Base-by-base conservation (phyloP, 2,888 invertebrate species). In the Hipparchia sbordonii region DNA sequence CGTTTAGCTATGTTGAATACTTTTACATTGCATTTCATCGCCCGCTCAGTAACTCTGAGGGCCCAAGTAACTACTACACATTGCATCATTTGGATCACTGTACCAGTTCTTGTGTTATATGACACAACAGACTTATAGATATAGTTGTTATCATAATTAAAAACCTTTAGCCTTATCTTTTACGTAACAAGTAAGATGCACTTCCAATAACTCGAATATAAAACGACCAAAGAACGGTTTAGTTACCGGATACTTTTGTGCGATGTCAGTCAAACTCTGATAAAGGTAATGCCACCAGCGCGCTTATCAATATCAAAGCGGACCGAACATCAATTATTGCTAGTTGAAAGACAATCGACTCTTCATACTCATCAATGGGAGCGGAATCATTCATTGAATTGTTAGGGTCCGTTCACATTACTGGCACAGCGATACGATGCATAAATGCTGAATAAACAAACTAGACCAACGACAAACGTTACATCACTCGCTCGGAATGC, bases 361-460 rank as follows among this genome's bases (percentile, higher is more conserved):
- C 82, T 88, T 87, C 82, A 83, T 91, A 33, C 57, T 79, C 79
- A 83, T 91, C 89, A 91, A 91, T 90, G 89, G 85, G 76, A 76
- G 82, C 84, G 86, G 82, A 80, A 81, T 76, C 79, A 78, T 85
- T 85, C 89, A 81, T 79, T 80, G 81, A 90, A 86, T 88, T 79
- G 79, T 80, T 39, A 52, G 33, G 65, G 33, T 52, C 33, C 0
- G 12, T 51, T 33, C 12, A 52, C 33, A 23, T 10, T n/a, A 8
- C 3, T 45, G 57, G 1, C 3, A 6, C 8, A 6, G 23, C 6
- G 2, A 23, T 6, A 57, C 2, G 9, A 39, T 13, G 56, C 56
- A 57, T 13, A 13, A 48, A 7, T 1, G 39, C 39, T 5, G 39
- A 39, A 2, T 39, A 39, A 1, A 5, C 39, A 2, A 1, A 39